Conservation (phyloP, 2,888 invertebrate genomes). For the Drosophila neutralis region DNA sequence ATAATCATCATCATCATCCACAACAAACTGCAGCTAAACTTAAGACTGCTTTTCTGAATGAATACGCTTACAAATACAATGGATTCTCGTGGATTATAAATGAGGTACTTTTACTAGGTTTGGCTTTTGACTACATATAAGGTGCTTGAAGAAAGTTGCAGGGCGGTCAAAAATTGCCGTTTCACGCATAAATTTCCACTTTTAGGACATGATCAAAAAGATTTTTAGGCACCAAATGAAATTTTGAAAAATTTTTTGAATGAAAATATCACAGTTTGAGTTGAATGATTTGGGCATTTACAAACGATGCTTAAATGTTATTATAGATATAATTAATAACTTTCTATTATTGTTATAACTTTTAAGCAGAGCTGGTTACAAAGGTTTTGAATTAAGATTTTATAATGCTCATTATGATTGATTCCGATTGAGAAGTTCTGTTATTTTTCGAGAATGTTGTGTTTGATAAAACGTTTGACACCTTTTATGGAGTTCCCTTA, state of each 20-base stretch:
- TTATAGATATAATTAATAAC: background rate
- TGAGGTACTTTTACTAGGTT: slow-evolving; percentile 22
- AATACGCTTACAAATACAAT: slow-evolving; percentile 27
- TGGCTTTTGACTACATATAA: background rate
- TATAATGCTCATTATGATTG: background rate
- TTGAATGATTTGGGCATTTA: background rate
- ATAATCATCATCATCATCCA: slow-evolving; percentile 24
- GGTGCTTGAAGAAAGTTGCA: slow-evolving; percentile 29
- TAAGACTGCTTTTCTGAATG: slow-evolving; percentile 45
- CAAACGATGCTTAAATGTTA: background rate
- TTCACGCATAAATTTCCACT: slow-evolving; percentile 56
- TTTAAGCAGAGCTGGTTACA: background rate
- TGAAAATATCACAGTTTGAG: slow-evolving; percentile 2
- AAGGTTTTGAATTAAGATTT: background rate
- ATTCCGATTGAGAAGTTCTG: background rate
- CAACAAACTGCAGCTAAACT: slow-evolving; percentile 8
- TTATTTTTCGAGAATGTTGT: background rate
- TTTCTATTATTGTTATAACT: background rate
- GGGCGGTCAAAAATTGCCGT: slow-evolving; percentile 29
- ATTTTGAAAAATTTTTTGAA: slow-evolving; percentile 12
- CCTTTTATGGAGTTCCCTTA: background rate
- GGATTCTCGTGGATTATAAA: slow-evolving; percentile 41
- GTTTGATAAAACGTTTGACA: background rate
- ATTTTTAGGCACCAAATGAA: background rate
- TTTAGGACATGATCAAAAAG: slow-evolving; percentile 11